phyloP scores from a whole-genome alignment of 1,140 invertebrate genomes.

The Drosophila triauraria region DNA sequence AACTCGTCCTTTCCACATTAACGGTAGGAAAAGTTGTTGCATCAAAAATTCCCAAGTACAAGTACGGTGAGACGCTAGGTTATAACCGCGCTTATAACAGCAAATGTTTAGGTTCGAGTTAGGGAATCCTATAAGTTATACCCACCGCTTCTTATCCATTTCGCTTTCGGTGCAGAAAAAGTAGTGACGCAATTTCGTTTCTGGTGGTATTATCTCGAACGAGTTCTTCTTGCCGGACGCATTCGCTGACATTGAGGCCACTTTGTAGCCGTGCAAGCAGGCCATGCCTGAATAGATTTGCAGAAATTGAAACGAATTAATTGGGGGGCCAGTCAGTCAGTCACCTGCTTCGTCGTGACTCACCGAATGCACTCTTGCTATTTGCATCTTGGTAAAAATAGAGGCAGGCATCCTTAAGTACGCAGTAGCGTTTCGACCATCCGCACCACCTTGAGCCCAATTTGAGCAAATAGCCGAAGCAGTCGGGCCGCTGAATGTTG shows the following conservation, averaged over 20 bases:
- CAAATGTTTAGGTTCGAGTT: too few relatives aligned
- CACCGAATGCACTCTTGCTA: conserved; percentile 94
- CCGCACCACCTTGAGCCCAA: conserved; percentile 91
- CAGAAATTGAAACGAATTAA: conserved; percentile 31
- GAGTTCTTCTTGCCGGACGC: conserved; percentile 93
- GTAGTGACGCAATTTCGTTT: conserved; percentile 93
- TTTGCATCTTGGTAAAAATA: conserved; percentile 97
- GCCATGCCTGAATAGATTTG: conserved; percentile 88
- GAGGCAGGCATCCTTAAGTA: conserved; percentile 97
- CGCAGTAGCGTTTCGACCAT: conserved; percentile 96
- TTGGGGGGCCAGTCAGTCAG: conserved; percentile 62
- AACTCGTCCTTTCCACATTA: too few relatives aligned
- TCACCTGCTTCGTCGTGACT: conserved; percentile 52
- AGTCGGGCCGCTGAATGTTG: conserved; percentile 93
- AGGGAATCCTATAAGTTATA: background rate
- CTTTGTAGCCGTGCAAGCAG: conserved; percentile 97
- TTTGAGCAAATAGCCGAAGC: conserved; percentile 95
- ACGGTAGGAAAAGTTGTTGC: too few relatives aligned
- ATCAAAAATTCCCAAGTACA: too few relatives aligned
- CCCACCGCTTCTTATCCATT: conserved; percentile 96
- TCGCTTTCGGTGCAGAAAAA: conserved; percentile 97
- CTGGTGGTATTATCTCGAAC: conserved; percentile 96
- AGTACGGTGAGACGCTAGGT: too few relatives aligned
- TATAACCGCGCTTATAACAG: too few relatives aligned
- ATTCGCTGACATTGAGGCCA: conserved; percentile 90